phyloP scores from a whole-genome alignment of 2,797 vertebrate species.

The Kryptopterus vitreolus region DNA sequence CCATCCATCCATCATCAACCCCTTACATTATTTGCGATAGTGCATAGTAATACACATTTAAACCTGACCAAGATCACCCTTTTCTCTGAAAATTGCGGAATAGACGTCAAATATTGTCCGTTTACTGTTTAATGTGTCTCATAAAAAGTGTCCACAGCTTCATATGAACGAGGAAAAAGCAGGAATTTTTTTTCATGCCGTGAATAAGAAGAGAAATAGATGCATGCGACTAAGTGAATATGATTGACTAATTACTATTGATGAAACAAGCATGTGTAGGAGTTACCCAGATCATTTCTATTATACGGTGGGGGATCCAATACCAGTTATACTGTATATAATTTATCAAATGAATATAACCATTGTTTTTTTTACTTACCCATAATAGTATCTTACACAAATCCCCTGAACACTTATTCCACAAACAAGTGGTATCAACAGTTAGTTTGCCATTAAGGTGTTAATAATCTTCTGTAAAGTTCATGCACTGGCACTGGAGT shows the following conservation, averaged over 20 bases:
- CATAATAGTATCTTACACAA: background rate
- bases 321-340: background rate
- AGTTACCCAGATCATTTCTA: background rate
- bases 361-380: background rate
- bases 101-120: background rate
- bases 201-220: background rate
- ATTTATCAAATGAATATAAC: background rate
- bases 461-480: background rate
- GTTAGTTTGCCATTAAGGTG: no score
- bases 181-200: background rate
- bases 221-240: background rate
- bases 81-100: background rate
- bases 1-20: no score
- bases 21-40: no score
- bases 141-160: background rate
- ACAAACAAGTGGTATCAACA: no score
- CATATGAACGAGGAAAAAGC: background rate
- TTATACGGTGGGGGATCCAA: background rate
- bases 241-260: conserved; percentile 5
- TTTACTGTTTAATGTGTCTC: conserved; percentile 4
- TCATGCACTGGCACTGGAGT: background rate
- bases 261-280: background rate
- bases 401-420: background rate
- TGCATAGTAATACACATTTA: background rate
- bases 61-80: no score